Evolutionary conservation across 2,888 invertebrate genomes (phyloP), one percentile per base, ranked within the genome.

Genomic region (Ypsolopha scabrella): DNA sequence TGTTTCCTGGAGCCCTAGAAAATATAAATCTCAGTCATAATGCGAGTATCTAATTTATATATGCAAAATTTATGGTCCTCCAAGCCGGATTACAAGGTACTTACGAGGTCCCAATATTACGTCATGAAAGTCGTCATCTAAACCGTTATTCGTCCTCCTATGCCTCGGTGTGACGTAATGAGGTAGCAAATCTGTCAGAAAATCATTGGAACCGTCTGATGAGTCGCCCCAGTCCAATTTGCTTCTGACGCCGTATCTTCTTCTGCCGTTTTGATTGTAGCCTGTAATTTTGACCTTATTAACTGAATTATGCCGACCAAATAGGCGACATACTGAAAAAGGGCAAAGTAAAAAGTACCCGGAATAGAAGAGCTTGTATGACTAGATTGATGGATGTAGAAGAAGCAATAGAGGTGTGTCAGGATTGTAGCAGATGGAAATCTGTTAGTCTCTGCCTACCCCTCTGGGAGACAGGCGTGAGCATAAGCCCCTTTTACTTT

Each of bases 111-210:
- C 81, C 50, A 79, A 52, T 48, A 86, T 80, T 38, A 85, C 85
- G 53, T 86, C 86, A 54, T 70, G 71, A 55, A 86, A 86, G 58
- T 85, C 86, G 24, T 83, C 72, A 49, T 85, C 85, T 1, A 62
- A 54, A 0, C 57, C 55, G 51, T 64, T 70, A 53, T 64, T 70
- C 2, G 62, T 51, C 33, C 70, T 67, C 11, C 70, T 65, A 55
- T 83, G 83, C 14, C 86, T 65, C 6, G 86, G 85, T 1, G 85
- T 86, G 49, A 83, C 82, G 56, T 85, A 86, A 57, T 86, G 86
- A 0, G 86, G 86, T 46, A 86, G 62, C 4, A 86, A 63, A 52
- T 86, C 86, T 3, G 80, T 68, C 41, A 86, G 64, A 54, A 86
- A 86, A 56, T 86, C 83, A 51, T 80, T 79, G 6, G 74, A 69